A percentile compares a stretch with the other conserved stretches of the same genome.
These are phyloP conservation scores for Solenopsis fugax DNA, from an alignment of 1,140 invertebrate genomes.

Conservation along the genomic window DNA sequence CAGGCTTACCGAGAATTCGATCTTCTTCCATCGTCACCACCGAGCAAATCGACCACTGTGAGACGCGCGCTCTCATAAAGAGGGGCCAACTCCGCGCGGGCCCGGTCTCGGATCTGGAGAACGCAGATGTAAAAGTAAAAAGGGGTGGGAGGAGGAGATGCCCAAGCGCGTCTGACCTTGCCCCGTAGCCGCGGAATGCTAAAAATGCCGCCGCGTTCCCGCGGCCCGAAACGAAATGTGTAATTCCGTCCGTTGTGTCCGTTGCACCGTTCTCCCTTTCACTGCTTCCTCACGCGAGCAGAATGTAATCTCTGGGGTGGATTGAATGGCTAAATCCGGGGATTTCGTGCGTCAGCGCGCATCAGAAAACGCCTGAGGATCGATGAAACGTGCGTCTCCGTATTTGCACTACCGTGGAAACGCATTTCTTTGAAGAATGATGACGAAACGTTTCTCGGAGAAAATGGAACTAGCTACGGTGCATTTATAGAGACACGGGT, in stretches of 20 bases:
- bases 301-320: constrained; percentile 40
- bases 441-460: neutral
- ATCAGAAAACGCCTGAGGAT: neutral
- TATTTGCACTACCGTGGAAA: neutral
- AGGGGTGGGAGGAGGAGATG: constrained; percentile 3
- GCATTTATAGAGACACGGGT: neutral
- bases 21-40: constrained; percentile 41
- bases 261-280: constrained; percentile 56
- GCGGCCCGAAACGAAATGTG: constrained; percentile 41
- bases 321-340: constrained; percentile 21
- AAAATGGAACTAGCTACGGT: neutral
- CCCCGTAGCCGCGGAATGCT: constrained; percentile 51
- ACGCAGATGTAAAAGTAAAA: constrained; percentile 50
- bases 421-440: neutral
- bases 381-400: constrained; percentile 14
- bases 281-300: neutral
- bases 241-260: constrained; percentile 32
- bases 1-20: constrained; percentile 59
- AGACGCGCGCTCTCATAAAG: constrained; percentile 6
- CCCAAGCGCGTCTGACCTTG: constrained; percentile 55
- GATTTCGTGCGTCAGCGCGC: constrained; percentile 48
- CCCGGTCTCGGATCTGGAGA: neutral
- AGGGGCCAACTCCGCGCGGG: neutral
- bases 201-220: constrained; percentile 50
- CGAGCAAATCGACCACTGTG: constrained; percentile 24